phyloP scores from a whole-genome alignment of 2,888 invertebrate genomes.

The Hypsopygia costalis region DNA sequence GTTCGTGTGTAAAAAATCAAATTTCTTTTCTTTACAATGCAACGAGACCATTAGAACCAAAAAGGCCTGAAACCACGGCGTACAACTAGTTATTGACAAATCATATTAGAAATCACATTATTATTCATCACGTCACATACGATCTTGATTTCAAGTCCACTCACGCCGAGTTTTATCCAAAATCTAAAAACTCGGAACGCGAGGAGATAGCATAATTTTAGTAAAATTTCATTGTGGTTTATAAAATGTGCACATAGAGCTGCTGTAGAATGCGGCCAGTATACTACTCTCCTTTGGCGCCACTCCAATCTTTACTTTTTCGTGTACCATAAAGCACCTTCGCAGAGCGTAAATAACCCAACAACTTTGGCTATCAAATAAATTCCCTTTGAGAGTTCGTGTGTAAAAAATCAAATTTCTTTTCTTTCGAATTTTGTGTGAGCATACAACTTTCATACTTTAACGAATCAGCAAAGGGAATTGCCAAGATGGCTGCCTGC shows the following conservation, averaged over 20 bases:
- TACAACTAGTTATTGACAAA: too few species aligned
- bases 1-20: conserved; percentile 38
- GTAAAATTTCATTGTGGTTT: conserved; percentile 19
- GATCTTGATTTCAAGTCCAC: background rate
- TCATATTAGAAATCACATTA: too few species aligned
- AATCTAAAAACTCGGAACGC: background rate
- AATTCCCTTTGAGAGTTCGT: conserved; percentile 42
- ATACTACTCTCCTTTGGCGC: conserved; percentile 45
- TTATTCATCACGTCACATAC: too few species aligned
- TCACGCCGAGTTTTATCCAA: background rate
- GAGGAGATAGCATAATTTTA: background rate
- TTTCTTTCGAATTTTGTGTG: conserved; percentile 24
- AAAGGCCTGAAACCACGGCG: too few species aligned
- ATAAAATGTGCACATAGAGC: conserved; percentile 29
- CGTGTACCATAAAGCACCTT: conserved; percentile 41
- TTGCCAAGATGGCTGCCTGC: conserved; percentile 11
- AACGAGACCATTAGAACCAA: too few species aligned
- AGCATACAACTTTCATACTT: conserved; percentile 16
- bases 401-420: conserved; percentile 39
- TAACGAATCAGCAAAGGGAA: conserved; percentile 15
- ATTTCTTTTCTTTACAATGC: conserved; percentile 28
- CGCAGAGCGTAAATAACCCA: conserved; percentile 44
- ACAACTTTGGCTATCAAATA: conserved; percentile 44
- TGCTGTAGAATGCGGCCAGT: conserved; percentile 39
- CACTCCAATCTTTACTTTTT: conserved; percentile 56